phyloP scores from a whole-genome alignment of 2,888 invertebrate genomes.

The Scrobipalpa costella region DNA sequence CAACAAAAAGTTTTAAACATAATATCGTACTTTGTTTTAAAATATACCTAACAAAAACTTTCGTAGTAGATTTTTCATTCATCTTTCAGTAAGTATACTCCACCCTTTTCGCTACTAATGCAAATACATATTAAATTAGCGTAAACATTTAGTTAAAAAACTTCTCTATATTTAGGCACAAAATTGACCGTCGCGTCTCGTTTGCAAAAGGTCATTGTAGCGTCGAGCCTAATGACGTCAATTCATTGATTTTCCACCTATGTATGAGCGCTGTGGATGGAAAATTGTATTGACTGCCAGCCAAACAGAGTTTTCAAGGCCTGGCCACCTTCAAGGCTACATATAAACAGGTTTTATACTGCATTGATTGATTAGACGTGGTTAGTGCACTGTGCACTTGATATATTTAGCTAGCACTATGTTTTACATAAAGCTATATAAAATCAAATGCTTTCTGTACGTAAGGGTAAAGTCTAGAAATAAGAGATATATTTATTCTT shows the following conservation, averaged over 20 bases:
- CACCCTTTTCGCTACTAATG: too few species aligned
- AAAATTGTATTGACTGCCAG: slow-evolving; percentile 7
- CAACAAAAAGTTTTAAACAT: too few species aligned
- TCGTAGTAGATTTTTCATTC: too few species aligned
- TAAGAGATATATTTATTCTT: too few species aligned
- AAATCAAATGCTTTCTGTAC: background rate
- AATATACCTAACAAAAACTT: too few species aligned
- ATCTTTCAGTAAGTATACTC: too few species aligned
- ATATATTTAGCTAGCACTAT: background rate
- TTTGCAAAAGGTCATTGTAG: background rate
- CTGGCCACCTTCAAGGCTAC: background rate
- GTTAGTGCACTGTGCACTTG: slow-evolving; percentile 2
- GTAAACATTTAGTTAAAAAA: too few species aligned
- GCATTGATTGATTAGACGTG: slow-evolving; percentile 7
- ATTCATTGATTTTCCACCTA: slow-evolving; percentile 14
- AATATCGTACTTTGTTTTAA: too few species aligned
- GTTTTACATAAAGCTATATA: background rate
- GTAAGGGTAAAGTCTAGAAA: too few species aligned
- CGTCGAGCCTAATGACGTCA: slow-evolving; percentile 9
- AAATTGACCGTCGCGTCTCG: background rate
- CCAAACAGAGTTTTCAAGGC: background rate
- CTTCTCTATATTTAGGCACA: too few species aligned
- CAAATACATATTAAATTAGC: too few species aligned
- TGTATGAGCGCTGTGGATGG: background rate
- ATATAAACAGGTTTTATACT: background rate